Base-by-base conservation (phyloP, 2,113 vertebrate species). In the Tenebrosternarchus preto region DNA sequence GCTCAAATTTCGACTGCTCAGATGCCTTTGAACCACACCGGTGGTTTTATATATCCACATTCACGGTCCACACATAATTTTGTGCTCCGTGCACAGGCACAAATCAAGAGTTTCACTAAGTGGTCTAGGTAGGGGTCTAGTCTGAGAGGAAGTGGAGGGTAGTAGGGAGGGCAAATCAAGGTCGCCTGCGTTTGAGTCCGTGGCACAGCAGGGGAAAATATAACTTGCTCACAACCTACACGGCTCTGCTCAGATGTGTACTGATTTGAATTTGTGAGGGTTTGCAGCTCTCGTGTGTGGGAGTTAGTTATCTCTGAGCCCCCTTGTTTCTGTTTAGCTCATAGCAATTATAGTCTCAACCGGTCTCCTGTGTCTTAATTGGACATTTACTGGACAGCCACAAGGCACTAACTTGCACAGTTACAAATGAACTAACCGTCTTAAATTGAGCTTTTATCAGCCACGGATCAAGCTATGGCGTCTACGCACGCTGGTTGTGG, bases 321-420 rank as follows among this genome's bases (percentile, higher is more conserved):
- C 78, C 73, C 81, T 12, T 29, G 43, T 84, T 76, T 79, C 24
- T 25, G 46, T 83, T 69, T 7, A 3, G 79, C 80, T 71, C 53
- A 1, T 59, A 64, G 85, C 81, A 84, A 87, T 88, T 83, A 87
- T 75, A 57, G 69, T 82, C 85, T 76, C 77, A 82, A 75, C 68
- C 77, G 63, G 29, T 31, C 72, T 56, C 53, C 43, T 46, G 56
- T 61, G 39, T 69, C 81, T 82, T 88, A 89, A 88, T 87, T 88
- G 88, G 87, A 83, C 75, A 80, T 77, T 64, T 80, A 80, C 85
- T 84, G 83, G 72, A 81, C 43, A 39, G 86, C 85, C 77, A 43
- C 17, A 64, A 77, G 56, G 78, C 60, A 56, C 83, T 76, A 55
- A 59, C 66, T 74, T 69, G 80, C 33, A 64, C 55, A 77, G 6